These are phyloP conservation scores for Nasonia oneida DNA, from an alignment of 2,888 invertebrate species.

Conservation along the genomic window DNA sequence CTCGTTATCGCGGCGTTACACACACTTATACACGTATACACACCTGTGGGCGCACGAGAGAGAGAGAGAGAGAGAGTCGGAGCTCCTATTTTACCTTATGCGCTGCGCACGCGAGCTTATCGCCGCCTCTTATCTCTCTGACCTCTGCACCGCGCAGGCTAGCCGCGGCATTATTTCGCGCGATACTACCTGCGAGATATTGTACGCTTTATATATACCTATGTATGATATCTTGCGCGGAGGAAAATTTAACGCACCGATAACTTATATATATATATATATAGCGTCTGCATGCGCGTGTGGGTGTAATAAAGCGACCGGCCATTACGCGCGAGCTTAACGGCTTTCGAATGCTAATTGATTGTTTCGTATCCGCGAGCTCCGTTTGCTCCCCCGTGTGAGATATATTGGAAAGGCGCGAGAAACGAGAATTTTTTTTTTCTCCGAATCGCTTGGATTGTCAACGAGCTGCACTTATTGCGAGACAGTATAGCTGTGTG, in stretches of 20 bases:
- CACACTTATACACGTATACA: background rate
- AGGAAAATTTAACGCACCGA: background rate
- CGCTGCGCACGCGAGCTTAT: conserved; percentile 35
- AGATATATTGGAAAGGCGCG: no score
- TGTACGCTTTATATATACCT: background rate
- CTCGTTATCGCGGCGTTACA: conserved; percentile 45
- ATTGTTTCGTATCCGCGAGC: no score
- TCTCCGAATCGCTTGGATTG: no score
- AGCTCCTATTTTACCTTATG: conserved; percentile 49
- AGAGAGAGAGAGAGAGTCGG: no score
- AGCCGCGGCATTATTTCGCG: conserved; percentile 29
- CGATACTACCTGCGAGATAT: conserved; percentile 2
- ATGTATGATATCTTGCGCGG: background rate
- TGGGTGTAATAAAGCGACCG: no score
- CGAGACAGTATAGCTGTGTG: no score
- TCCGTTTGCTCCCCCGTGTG: no score
- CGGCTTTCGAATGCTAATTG: no score
- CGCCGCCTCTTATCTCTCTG: conserved; percentile 56
- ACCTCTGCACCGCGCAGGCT: conserved; percentile 51
- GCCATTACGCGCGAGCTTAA: no score
- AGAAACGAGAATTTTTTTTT: no score
- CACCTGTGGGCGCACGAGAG: conserved; percentile 20
- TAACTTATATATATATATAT: background rate
- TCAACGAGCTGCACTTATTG: no score
- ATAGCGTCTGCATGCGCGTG: background rate